These are phyloP conservation scores for Climacteris rufus DNA, from an alignment of 2,113 vertebrate species.

Conservation along the genomic window DNA sequence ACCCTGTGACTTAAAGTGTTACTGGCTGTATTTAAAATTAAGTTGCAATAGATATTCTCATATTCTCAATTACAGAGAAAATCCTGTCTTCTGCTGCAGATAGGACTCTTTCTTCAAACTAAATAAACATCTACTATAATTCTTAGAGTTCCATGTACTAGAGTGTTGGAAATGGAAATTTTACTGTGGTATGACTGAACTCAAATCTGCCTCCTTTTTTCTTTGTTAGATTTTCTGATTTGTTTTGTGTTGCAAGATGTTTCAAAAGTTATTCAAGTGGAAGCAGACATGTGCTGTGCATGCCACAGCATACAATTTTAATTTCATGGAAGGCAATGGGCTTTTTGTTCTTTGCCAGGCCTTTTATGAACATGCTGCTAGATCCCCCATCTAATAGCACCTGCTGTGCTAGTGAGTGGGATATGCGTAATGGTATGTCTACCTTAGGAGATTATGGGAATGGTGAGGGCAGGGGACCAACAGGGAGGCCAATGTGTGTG, in stretches of 20 bases:
- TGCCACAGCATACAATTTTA: slow-evolving; percentile 4
- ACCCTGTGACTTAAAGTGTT: neutral
- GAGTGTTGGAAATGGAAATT: neutral
- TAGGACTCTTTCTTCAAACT: neutral
- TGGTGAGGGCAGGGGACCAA: slow-evolving; percentile 30
- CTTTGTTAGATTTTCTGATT: neutral
- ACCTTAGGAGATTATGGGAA: slow-evolving; percentile 28
- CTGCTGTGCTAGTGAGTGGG: slow-evolving; percentile 46
- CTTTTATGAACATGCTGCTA: slow-evolving; percentile 48
- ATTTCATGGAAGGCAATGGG: slow-evolving; percentile 5
- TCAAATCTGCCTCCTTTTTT: neutral
- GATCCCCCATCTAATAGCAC: slow-evolving; percentile 19
- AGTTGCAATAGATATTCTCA: neutral
- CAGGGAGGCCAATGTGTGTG: slow-evolving; percentile 20
- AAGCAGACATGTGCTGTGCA: slow-evolving; percentile 15
- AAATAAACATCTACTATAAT: neutral
- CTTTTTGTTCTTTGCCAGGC: slow-evolving; percentile 37
- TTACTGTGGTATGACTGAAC: neutral
- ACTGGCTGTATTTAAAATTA: neutral
- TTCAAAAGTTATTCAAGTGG: neutral
- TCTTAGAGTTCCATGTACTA: neutral
- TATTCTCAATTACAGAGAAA: neutral
- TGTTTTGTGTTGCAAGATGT: neutral
- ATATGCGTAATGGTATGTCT: slow-evolving; percentile 29
- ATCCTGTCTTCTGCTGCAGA: neutral